Percentiles rank a stretch among this genome's conserved stretches.
phyloP scores from a whole-genome alignment of 1,140 invertebrate species.

The Drosophila truncata region DNA sequence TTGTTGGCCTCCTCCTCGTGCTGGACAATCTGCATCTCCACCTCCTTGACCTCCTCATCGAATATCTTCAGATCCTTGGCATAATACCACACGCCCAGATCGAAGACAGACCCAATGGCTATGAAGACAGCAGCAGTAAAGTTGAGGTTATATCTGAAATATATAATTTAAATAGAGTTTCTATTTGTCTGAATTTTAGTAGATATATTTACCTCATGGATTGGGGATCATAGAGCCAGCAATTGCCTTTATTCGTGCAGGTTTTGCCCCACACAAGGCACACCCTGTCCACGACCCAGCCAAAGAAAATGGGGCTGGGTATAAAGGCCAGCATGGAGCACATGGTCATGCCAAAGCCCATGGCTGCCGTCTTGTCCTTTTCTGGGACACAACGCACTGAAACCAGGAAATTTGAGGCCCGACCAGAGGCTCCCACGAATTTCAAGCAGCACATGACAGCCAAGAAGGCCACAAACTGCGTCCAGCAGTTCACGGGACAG shows the following conservation, averaged over 20 bases:
- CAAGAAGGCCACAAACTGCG: conserved; percentile 89
- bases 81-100: conserved; percentile 89
- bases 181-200: not conserved
- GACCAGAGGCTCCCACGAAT: conserved; percentile 89
- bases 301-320: conserved; percentile 91
- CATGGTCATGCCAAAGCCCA: conserved; percentile 89
- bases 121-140: conserved; percentile 89
- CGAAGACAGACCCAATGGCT: conserved; percentile 88
- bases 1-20: conserved; percentile 74
- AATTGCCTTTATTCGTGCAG: conserved; percentile 90
- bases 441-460: conserved; percentile 89
- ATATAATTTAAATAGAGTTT: fast-evolving
- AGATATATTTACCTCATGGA: conserved; percentile 86
- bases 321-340: conserved; percentile 90
- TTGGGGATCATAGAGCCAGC: conserved; percentile 90
- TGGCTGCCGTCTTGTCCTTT: conserved; percentile 90
- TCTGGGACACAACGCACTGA: conserved; percentile 90
- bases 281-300: conserved; percentile 89
- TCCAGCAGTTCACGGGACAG: conserved; percentile 89
- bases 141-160: conserved; percentile 87
- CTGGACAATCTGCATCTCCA: conserved; percentile 81
- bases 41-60: conserved; percentile 87
- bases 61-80: conserved; percentile 90
- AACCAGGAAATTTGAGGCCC: conserved; percentile 90
- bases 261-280: conserved; percentile 92